Base-by-base conservation (phyloP, 2,888 invertebrate genomes). In the Troides aeacus region DNA sequence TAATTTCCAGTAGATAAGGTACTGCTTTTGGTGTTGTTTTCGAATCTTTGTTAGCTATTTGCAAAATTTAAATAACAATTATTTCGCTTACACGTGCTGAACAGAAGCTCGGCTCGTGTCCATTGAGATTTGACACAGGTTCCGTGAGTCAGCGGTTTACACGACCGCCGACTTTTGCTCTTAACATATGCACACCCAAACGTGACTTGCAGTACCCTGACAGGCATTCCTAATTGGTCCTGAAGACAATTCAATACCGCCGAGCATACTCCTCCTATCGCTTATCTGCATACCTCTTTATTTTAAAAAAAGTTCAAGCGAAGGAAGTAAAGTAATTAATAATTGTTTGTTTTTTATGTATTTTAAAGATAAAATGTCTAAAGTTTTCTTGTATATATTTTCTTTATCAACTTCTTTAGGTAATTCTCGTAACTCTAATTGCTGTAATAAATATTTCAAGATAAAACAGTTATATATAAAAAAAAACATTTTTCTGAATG, bases 111-210 rank as follows among this genome's bases (percentile, higher is more conserved):
- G 81, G 79, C 83, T 80, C 76, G 75, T 86, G 85, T 88, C 88
- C 85, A 86, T 89, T 82, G 88, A 88, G 89, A 89, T 90, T 90
- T 90, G 90, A 90, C 89, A 87, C 84, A 84, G 90, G 88, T 86
- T 85, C 75, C 78, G 78, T 90, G 90, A 90, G 75, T 85, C 86
- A 82, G 89, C 90, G 79, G 72, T 82, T 83, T 79, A 70, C 72
- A 74, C 71, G 71, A 75, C 66, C 74, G 72, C 71, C 76, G 83
- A 84, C 81, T 84, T 81, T 76, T 78, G 80, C 77, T 78, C 74
- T 69, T 76, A 83, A 85, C 89, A 89, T 84, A 89, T 89, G 89
- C 85, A 84, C 77, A 79, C 83, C 79, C 76, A 74, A 78, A 74
- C 81, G 77, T 90, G 90, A 90, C 90, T 89, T 80, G 89, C 84